phyloP scores from a whole-genome alignment of 2,888 invertebrate species.

The Eledone cirrhosa region DNA sequence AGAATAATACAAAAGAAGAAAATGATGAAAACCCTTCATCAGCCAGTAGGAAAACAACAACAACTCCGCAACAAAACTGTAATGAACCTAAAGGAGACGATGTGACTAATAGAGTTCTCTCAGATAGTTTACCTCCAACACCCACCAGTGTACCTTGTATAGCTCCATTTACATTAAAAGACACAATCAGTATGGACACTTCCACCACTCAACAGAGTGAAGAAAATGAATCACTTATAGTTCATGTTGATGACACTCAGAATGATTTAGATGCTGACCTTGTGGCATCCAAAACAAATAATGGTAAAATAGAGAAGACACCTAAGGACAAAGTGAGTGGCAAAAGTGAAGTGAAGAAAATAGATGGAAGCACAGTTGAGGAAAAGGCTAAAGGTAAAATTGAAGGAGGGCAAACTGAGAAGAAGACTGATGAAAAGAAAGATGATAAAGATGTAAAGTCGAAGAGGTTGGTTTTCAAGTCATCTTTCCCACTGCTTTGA shows the following conservation, averaged over 20 bases:
- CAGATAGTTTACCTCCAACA: constrained; percentile 25
- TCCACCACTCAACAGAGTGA: constrained; percentile 33
- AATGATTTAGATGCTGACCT: constrained; percentile 66
- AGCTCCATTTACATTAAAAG: constrained; percentile 53
- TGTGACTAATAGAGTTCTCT: neutral
- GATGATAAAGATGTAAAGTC: constrained; percentile 51
- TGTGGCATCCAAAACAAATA: constrained; percentile 35
- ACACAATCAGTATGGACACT: constrained; percentile 51
- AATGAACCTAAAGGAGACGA: constrained; percentile 26
- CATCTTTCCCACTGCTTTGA: constrained; percentile 28
- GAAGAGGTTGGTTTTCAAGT: constrained; percentile 46
- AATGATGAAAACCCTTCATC: constrained; percentile 63
- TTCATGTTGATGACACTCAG: constrained; percentile 66
- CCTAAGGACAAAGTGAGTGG: constrained; percentile 35
- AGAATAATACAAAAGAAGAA: constrained; percentile 70
- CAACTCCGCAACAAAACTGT: constrained; percentile 27
- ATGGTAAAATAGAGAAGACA: constrained; percentile 15
- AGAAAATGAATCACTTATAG: constrained; percentile 65
- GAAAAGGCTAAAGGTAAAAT: constrained; percentile 29
- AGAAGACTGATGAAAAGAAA: constrained; percentile 46
- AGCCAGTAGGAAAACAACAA: constrained; percentile 14
- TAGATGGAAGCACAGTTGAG: constrained; percentile 11
- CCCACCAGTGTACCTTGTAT: constrained; percentile 35
- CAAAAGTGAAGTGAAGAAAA: constrained; percentile 34
- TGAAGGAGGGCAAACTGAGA: constrained; percentile 33